Evolutionary conservation across 2,113 vertebrate species (phyloP).

Genomic region (Grallaria varia): DNA sequence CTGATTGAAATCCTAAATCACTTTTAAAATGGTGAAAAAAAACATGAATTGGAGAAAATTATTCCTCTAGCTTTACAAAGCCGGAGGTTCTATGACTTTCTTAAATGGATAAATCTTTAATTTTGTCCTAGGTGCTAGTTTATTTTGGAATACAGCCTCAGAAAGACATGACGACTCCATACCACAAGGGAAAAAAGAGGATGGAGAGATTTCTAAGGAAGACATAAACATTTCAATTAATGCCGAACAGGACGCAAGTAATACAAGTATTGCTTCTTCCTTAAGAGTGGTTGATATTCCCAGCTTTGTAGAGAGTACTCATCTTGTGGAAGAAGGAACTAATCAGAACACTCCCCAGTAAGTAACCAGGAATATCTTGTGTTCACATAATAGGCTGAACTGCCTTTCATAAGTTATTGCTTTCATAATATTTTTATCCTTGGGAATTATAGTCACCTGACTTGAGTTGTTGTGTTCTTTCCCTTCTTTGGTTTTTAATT

Average conservation of each 20-base stretch:
- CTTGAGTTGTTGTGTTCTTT: not conserved
- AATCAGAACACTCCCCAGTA: slow-evolving; percentile 62
- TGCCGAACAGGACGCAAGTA: slow-evolving; percentile 71
- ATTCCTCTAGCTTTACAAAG: not conserved
- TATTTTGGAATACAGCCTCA: slow-evolving; percentile 82
- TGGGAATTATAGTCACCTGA: not conserved
- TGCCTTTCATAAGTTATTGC: not conserved
- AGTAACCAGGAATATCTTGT: not conserved
- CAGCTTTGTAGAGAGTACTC: slow-evolving; percentile 75
- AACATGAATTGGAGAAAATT: accelerated
- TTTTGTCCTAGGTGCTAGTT: slow-evolving; percentile 83
- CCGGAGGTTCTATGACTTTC: not conserved
- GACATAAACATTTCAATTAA: slow-evolving; percentile 75
- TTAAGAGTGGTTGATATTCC: slow-evolving; percentile 77
- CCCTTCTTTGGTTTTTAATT: not conserved
- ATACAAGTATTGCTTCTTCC: slow-evolving; percentile 71
- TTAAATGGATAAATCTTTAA: not conserved
- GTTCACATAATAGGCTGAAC: not conserved
- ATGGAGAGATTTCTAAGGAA: slow-evolving; percentile 74
- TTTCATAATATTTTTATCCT: not conserved
- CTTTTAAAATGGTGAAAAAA: not conserved
- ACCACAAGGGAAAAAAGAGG: slow-evolving; percentile 63
- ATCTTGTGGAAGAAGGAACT: slow-evolving; percentile 64
- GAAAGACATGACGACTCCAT: slow-evolving; percentile 35
- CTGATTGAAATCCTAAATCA: not conserved